phyloP scores from a whole-genome alignment of 2,888 invertebrate genomes.

The Hesperia comma region DNA sequence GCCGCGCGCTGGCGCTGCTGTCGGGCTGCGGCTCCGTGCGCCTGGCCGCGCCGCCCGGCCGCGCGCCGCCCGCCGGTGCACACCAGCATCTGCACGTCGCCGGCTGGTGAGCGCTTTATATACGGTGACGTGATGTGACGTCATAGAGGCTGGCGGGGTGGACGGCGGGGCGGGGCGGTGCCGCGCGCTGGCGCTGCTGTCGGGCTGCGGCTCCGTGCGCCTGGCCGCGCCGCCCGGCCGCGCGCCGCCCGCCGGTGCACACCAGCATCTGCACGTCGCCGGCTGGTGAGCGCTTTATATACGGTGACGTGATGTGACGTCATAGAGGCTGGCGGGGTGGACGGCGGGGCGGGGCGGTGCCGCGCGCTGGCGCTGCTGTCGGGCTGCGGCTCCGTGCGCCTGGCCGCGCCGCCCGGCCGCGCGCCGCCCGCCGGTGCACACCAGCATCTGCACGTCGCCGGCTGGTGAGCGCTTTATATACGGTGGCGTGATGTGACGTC shows the following conservation, averaged over 20 bases:
- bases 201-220: conserved; percentile 89
- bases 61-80: conserved; percentile 84
- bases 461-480: conserved; percentile 73
- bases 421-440: conserved; percentile 85
- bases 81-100: conserved; percentile 86
- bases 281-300: conserved; percentile 76
- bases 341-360: conserved; percentile 78
- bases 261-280: conserved; percentile 86
- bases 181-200: conserved; percentile 84
- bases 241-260: conserved; percentile 84
- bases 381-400: conserved; percentile 88
- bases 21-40: conserved; percentile 89
- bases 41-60: conserved; percentile 73
- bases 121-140: too few relatives aligned
- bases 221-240: conserved; percentile 76
- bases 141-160: too few relatives aligned
- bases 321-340: conserved; percentile 85
- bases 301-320: too few relatives aligned
- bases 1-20: conserved; percentile 84
- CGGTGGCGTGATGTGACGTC: too few relatives aligned
- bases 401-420: conserved; percentile 75
- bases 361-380: conserved; percentile 85
- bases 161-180: conserved; percentile 81
- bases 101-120: conserved; percentile 76
- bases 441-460: conserved; percentile 86